Conservation (phyloP, 1,140 invertebrate species). For the Solenopsis fugax region DNA sequence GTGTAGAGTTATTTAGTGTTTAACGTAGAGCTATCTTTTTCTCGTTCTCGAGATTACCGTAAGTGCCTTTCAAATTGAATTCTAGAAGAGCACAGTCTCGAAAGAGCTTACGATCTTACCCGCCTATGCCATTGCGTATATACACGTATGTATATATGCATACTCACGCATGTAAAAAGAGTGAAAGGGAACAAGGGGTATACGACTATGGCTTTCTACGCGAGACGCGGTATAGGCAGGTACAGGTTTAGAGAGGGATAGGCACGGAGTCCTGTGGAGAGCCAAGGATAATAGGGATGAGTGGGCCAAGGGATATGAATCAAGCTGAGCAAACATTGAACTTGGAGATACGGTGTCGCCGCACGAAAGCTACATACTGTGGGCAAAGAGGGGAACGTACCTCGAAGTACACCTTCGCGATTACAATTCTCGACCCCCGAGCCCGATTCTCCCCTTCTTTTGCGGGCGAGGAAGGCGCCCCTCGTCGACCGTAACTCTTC, state of each 20-base stretch:
- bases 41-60: conserved; percentile 81
- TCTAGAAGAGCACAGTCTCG: conserved; percentile 71
- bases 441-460: conserved; percentile 27
- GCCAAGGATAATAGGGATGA: conserved; percentile 74
- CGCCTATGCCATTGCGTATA: not conserved
- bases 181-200: conserved; percentile 65
- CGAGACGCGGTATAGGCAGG: conserved; percentile 53
- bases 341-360: conserved; percentile 84
- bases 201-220: conserved; percentile 34
- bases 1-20: conserved; percentile 32
- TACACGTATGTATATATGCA: not conserved
- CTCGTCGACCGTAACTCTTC: conserved; percentile 60
- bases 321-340: conserved; percentile 87
- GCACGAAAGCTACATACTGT: conserved; percentile 72
- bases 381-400: conserved; percentile 72
- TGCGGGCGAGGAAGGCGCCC: conserved; percentile 1
- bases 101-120: conserved; percentile 51
- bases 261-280: conserved; percentile 55
- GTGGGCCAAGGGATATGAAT: conserved; percentile 83
- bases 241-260: conserved; percentile 35
- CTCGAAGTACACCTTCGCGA: conserved; percentile 77
- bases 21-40: conserved; percentile 71
- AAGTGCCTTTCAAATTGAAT: conserved; percentile 78
- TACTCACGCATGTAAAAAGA: conserved; percentile 59
- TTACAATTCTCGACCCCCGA: conserved; percentile 67